Base-by-base conservation (phyloP, 2,797 vertebrate species). In the Paramormyrops hopkinsi region DNA sequence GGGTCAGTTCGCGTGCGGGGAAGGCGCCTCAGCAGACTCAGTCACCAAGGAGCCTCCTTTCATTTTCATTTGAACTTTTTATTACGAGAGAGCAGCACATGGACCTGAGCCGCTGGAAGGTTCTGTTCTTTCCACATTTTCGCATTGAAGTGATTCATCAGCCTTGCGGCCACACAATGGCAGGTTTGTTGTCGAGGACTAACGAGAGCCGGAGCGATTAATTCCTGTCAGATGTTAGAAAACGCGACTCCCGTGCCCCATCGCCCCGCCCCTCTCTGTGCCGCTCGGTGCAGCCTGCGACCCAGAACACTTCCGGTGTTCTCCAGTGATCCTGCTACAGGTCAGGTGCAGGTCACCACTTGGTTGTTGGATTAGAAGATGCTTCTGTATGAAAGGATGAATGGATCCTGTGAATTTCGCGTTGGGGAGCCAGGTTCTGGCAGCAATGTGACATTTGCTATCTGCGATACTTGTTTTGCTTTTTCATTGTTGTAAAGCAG, bases 1-100 rank as follows among this genome's bases (percentile, higher is more conserved):
- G 85, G 82, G 82, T 84, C 82, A 48, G 82, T 84, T 48, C 2
- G 82, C 46, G 22, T 48, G 41, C 46, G 82, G 46, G 46, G n/a
- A 84, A 84, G 82, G 82, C 19, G 82, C 46, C 82, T 50, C 22
- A 22, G 11, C 9, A 9, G 22, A 29, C 46, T 29, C 9, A 51
- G 82, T 29, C 82, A 84, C 44, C 50, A 44, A 84, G 46, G n/a
- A 84, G n/a, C 85, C 85, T 29, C 29, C 85, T 59, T 54, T 87
- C 22, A 87, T 87, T 87, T 87, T 87, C 53, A 87, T 87, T 87
- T 87, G 29, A 87, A 87, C 50, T 87, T 87, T 87, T 54, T 87
- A 87, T 87, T 87, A 87, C 17, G 22, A 46, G 54, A 29, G 33
- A 65, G 86, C 50, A 65, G 33, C 56, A 44, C 86, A 65, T 62